Percentiles rank a stretch among this genome's conserved stretches.
Conservation (phyloP, 2,797 vertebrate genomes). For the Pseudopleuronectes americanus region DNA sequence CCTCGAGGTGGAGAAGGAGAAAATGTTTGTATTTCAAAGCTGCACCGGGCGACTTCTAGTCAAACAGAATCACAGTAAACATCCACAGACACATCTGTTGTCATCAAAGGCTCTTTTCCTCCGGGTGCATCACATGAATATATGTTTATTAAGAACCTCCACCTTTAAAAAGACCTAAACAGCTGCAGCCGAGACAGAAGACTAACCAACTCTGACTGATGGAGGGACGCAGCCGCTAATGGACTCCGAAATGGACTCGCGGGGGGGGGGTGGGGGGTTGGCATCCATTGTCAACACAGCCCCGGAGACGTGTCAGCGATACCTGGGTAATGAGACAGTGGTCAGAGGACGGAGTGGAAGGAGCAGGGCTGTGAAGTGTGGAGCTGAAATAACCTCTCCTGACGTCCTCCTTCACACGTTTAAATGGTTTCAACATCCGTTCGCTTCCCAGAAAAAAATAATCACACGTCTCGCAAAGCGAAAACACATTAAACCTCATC, state of each 20-base stretch:
- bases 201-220: constrained; percentile 58
- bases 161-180: constrained; percentile 7
- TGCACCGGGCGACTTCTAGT: constrained; percentile 6
- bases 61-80: constrained; percentile 25
- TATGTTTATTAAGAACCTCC: no score
- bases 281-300: constrained; percentile 48
- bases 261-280: constrained; percentile 3
- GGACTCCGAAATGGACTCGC: constrained; percentile 46
- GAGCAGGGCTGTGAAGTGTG: neutral
- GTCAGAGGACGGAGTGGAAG: neutral
- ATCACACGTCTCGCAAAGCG: neutral
- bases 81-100: constrained; percentile 23
- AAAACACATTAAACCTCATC: neutral
- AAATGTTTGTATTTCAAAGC: constrained; percentile 40
- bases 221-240: constrained; percentile 48
- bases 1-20: constrained; percentile 1
- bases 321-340: constrained; percentile 39
- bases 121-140: constrained; percentile 1
- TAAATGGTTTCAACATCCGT: neutral
- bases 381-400: neutral
- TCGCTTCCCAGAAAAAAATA: neutral
- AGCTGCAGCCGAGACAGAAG: constrained; percentile 43
- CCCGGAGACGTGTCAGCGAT: constrained; percentile 39
- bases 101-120: constrained; percentile 8
- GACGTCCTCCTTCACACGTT: neutral